phyloP scores from a whole-genome alignment of 2,888 invertebrate species.

The Troglohyphantes excavatus region DNA sequence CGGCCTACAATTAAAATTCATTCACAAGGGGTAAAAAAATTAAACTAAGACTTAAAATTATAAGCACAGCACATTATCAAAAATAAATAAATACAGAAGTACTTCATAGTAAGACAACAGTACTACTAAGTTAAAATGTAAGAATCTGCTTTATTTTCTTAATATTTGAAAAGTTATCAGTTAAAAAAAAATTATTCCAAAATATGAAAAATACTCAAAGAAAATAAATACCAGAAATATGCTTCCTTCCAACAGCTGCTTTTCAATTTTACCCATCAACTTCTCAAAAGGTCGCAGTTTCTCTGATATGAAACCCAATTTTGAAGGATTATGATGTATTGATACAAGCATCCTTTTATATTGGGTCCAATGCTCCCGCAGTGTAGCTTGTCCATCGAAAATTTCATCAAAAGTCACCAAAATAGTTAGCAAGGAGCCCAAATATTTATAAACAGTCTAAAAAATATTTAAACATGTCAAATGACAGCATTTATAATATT shows the following conservation, averaged over 20 bases:
- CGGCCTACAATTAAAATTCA: no score
- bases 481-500: background rate
- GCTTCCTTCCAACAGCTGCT: constrained; percentile 87
- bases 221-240: constrained; percentile 86
- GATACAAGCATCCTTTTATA: constrained; percentile 90
- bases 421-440: constrained; percentile 84
- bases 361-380: constrained; percentile 89
- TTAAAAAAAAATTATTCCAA: no score
- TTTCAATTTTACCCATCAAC: constrained; percentile 88
- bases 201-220: no score
- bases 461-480: constrained; percentile 26
- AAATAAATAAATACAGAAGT: no score
- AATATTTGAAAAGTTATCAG: no score
- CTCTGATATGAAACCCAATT: constrained; percentile 86
- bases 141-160: no score
- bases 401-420: constrained; percentile 87
- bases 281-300: constrained; percentile 88
- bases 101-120: no score
- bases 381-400: constrained; percentile 85
- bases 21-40: no score
- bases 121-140: no score
- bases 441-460: constrained; percentile 82
- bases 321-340: constrained; percentile 86
- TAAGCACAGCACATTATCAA: no score
- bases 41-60: no score